These are phyloP conservation scores for Lottia gigantea DNA, from an alignment of 2,888 invertebrate species.

Conservation along the genomic window DNA sequence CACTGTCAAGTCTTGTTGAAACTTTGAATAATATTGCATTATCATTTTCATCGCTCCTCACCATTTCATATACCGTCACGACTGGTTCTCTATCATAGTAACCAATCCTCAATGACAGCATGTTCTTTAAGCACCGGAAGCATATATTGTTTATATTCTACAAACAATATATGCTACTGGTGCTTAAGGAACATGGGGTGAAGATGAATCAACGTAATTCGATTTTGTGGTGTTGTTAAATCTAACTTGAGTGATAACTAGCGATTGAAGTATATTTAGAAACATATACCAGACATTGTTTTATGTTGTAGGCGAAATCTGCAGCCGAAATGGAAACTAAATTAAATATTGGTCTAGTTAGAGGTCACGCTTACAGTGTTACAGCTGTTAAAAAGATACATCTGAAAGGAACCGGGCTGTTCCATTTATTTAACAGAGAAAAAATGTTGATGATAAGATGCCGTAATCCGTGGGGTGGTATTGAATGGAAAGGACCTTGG, in stretches of 20 bases:
- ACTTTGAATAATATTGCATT: too few relatives aligned
- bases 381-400: conserved; percentile 71
- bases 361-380: conserved; percentile 75
- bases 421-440: conserved; percentile 68
- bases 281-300: background rate
- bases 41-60: too few relatives aligned
- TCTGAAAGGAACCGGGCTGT: conserved; percentile 62
- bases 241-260: background rate
- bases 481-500: conserved; percentile 74
- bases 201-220: too few relatives aligned
- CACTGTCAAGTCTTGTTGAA: too few relatives aligned
- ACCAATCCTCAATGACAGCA: too few relatives aligned
- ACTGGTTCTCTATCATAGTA: too few relatives aligned
- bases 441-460: conserved; percentile 72
- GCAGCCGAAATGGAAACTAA: conserved; percentile 71
- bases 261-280: too few relatives aligned
- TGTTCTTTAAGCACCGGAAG: too few relatives aligned
- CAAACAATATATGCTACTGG: too few relatives aligned
- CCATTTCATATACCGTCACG: too few relatives aligned
- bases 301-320: conserved; percentile 37
- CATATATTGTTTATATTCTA: too few relatives aligned
- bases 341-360: conserved; percentile 72
- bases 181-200: too few relatives aligned
- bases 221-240: background rate
- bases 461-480: conserved; percentile 74